phyloP scores from a whole-genome alignment of 2,888 invertebrate species.

The Magallana nippona region DNA sequence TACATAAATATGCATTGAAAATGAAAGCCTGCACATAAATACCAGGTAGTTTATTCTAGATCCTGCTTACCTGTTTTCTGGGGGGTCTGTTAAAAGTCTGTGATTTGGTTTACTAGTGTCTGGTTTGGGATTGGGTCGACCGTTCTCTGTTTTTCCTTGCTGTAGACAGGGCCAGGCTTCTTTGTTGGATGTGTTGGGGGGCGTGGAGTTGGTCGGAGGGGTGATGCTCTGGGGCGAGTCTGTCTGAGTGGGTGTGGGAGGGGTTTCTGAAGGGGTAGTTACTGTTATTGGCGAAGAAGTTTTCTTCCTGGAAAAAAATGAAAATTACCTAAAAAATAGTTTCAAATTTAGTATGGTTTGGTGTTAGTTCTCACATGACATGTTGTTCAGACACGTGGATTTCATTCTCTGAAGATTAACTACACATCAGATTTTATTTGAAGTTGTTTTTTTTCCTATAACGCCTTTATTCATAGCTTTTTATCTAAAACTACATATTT shows the following conservation, averaged over 20 bases:
- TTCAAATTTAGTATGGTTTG: too few species aligned
- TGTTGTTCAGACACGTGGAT: too few species aligned
- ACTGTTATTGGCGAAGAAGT: slow-evolving; percentile 63
- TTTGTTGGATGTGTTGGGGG: slow-evolving; percentile 63
- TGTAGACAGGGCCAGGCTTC: slow-evolving; percentile 73
- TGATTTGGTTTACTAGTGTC: slow-evolving; percentile 56
- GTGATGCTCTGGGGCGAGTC: slow-evolving; percentile 34
- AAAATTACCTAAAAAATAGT: neutral
- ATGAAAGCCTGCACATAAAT: too few species aligned
- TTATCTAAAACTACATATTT: too few species aligned
- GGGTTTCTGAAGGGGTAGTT: slow-evolving; percentile 46
- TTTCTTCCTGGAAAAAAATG: slow-evolving; percentile 64
- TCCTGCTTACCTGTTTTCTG: slow-evolving; percentile 51
- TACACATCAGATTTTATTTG: too few species aligned
- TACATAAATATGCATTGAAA: too few species aligned
- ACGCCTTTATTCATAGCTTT: too few species aligned
- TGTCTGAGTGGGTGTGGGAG: slow-evolving; percentile 47
- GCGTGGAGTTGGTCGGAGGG: slow-evolving; percentile 33
- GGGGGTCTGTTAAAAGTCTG: slow-evolving; percentile 49
- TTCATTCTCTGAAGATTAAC: too few species aligned
- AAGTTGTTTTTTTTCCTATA: too few species aligned
- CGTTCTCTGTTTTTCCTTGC: slow-evolving; percentile 58
- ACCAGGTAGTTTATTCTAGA: too few species aligned
- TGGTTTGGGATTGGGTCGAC: slow-evolving; percentile 55
- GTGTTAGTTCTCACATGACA: too few species aligned